Base-by-base conservation (phyloP, 30 jellyfish, hydroid and myxozoan species). In the Calvadosia cruxmelitensis region DNA sequence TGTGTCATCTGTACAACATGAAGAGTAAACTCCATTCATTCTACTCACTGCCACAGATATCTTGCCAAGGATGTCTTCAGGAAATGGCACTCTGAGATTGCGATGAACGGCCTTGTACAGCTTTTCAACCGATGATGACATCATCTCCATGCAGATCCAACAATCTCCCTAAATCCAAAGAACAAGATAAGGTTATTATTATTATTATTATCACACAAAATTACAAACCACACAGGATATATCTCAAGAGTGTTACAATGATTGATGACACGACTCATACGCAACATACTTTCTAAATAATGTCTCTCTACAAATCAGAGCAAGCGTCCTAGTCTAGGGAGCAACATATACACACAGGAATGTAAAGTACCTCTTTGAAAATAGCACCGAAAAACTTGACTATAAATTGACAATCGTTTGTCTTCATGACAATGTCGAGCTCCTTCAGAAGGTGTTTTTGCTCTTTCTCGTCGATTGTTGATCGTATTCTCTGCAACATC, bases 121-220 rank as follows among this genome's bases (percentile, higher is more conserved):
- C 49, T 73, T 86, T 27, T 86, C 96, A 27, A 86, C 31, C 0
- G 96, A 86, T 27, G 96, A 73, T 24, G 93, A 75, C 92, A 86
- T 67, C 49, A 86, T 67, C 64, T 86, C 96, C 96, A 86, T 86
- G 79, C 96, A 86, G 0, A 86, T 86, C 96, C 96, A 86, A 16
- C 93, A 91, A 71, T 86, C 96, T 29, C 96, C 96, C 96, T 86
- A 29, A n/a, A n/a, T n/a, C n/a, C n/a, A n/a, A n/a, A n/a, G n/a
- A n/a, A n/a, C n/a, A n/a, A n/a, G n/a, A n/a, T n/a, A n/a, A n/a
- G n/a, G n/a, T n/a, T n/a, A n/a, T n/a, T n/a, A n/a, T n/a, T n/a
- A n/a, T n/a, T n/a, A n/a, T n/a, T n/a, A n/a, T n/a, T n/a, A n/a
- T n/a, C n/a, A n/a, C n/a, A n/a, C n/a, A n/a, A n/a, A n/a, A n/a